Evolutionary conservation across 2,888 invertebrate species (phyloP), one percentile per base, ranked within the genome.

Genomic region (Synanthedon tipuliformis): DNA sequence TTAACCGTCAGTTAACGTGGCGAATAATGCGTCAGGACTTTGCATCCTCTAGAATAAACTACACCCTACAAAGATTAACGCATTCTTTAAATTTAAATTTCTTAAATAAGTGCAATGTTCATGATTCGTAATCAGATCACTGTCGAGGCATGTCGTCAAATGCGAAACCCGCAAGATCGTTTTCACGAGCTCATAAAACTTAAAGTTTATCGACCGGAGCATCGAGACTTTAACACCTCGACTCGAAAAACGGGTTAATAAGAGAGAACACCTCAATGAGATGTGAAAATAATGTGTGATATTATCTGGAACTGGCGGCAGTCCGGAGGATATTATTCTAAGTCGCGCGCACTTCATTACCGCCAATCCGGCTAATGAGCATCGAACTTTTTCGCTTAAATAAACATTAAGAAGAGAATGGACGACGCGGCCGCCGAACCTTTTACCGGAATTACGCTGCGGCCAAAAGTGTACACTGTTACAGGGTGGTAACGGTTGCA

Each of bases 351-450:
- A 15, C 78, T 79, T 81, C 77, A 81, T 81, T 77, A 75, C 73
- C 75, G 63, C 71, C 79, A 80, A 81, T 81, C 71, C 70, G 61
- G 75, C 76, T 81, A 82, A 83, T 81, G 78, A 82, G 71, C 69
- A 68, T 71, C 71, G 71, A 82, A 81, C 68, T 81, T 81, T 81
- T 82, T 78, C 81, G 77, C 81, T 82, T 78, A 83, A 81, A 83
- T 79, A 81, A 81, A 81, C 81, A 82, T 82, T 79, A 80, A 75
- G 75, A 79, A 70, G 73, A 75, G 73, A 81, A 80, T 75, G 74
- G 70, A 77, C 73, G 71, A 66, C 61, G 65, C 61, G 68, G 62
- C 70, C 71, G 66, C 65, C 61, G 66, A 76, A 73, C 78, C 81
- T 82, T 83, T 84, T 83, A 81, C 78, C 71, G 78, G 75, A 81